phyloP scores from a whole-genome alignment of 35 echinoderm and acorn worm species.

The Strongylocentrotus purpuratus region DNA sequence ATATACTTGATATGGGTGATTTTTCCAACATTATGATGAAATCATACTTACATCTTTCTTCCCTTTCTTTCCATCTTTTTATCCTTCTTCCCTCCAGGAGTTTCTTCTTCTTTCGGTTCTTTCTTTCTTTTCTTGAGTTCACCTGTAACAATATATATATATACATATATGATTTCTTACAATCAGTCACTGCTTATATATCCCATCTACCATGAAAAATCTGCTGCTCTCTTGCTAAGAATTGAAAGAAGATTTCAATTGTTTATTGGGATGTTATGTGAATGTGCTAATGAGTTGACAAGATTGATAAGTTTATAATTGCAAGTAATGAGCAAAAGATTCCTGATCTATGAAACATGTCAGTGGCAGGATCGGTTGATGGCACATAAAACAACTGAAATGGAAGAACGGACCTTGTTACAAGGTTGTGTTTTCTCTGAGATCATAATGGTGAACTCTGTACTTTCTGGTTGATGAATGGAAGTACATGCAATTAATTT shows the following conservation, averaged over 20 bases:
- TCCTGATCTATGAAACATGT: not conserved
- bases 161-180: not conserved
- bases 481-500: not conserved
- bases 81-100: conserved; percentile 61
- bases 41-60: conserved; percentile 83
- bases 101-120: conserved; percentile 72
- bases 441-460: not conserved
- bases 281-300: not conserved
- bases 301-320: not conserved
- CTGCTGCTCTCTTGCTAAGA: not conserved
- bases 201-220: not conserved
- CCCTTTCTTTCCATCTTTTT: conserved; percentile 87
- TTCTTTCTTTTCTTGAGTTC: conserved; percentile 88
- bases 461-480: not conserved
- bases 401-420: not conserved
- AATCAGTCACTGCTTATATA: not conserved
- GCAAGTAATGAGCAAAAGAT: too few species aligned
- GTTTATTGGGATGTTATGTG: not conserved
- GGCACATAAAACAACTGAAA: not conserved
- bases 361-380: not conserved
- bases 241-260: not conserved
- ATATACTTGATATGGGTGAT: not conserved
- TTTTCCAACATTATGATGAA: too few species aligned
- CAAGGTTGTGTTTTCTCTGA: not conserved
- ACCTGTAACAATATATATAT: conserved; percentile 22